phyloP scores from a whole-genome alignment of 2,113 vertebrate genomes.

The Ptychochromis oligacanthus region DNA sequence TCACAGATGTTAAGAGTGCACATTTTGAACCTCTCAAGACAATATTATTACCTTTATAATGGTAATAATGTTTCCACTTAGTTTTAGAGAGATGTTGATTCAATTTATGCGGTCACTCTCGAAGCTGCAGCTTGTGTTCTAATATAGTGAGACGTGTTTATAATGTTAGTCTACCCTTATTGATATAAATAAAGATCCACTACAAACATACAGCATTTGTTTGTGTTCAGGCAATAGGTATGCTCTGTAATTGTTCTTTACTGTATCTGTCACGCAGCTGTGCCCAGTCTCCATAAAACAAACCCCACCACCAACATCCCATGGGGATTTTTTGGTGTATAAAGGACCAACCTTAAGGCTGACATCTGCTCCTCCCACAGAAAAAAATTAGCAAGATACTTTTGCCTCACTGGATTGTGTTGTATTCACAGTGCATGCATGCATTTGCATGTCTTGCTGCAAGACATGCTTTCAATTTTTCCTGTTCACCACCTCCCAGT shows the following conservation, averaged over 20 bases:
- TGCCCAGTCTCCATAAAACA: constrained; percentile 12
- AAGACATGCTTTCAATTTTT: background rate
- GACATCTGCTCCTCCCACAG: constrained; percentile 18
- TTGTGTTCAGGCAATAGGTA: background rate
- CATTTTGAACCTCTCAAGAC: background rate
- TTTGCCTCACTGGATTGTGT: constrained; percentile 3
- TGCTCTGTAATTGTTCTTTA: background rate
- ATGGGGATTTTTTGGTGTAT: background rate
- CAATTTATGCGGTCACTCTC: background rate
- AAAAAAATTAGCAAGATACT: background rate
- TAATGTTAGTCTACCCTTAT: background rate
- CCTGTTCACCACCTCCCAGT: background rate
- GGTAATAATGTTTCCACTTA: background rate
- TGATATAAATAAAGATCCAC: background rate
- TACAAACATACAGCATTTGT: background rate
- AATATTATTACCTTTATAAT: background rate
- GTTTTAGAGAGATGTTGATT: background rate
- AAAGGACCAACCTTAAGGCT: background rate
- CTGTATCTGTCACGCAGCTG: background rate
- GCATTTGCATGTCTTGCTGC: background rate
- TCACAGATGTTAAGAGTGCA: background rate
- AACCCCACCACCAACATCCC: background rate
- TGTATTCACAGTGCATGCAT: constrained; percentile 9
- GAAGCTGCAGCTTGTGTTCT: background rate
- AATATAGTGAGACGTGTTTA: background rate